phyloP scores from a whole-genome alignment of 1,140 invertebrate genomes.

The Achroia grisella region DNA sequence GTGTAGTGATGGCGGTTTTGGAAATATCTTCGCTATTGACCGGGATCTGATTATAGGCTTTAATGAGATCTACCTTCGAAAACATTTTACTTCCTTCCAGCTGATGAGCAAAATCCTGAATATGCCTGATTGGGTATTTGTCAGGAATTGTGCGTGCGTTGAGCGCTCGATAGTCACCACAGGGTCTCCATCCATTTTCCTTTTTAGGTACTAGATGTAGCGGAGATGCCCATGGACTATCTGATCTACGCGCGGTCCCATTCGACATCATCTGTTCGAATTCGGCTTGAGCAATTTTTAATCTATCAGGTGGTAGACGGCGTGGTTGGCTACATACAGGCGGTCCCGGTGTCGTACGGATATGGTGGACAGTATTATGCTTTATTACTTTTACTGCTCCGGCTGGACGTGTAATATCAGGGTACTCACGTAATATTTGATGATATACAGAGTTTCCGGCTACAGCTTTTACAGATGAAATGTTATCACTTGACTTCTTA shows the following conservation, averaged over 20 bases:
- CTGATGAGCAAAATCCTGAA: slow-evolving; percentile 1
- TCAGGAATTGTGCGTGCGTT: slow-evolving; percentile 2
- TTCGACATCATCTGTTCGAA: background rate
- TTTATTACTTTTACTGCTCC: background rate
- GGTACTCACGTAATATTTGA: background rate
- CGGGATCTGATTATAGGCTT: slow-evolving; percentile 36
- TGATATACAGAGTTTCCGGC: background rate
- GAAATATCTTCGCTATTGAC: slow-evolving; percentile 29
- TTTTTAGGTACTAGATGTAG: too few species aligned
- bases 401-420: slow-evolving; percentile 1
- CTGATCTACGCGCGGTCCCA: background rate
- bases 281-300: background rate
- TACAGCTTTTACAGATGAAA: background rate
- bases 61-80: slow-evolving; percentile 4
- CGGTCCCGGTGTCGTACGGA: background rate
- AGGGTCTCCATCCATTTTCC: slow-evolving; percentile 5
- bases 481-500: background rate
- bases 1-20: slow-evolving; percentile 50
- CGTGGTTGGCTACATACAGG: background rate
- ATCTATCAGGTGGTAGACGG: background rate
- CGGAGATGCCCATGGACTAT: slow-evolving; percentile 3
- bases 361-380: slow-evolving; percentile 6
- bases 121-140: too few species aligned
- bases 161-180: slow-evolving; percentile 3
- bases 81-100: background rate